These are phyloP conservation scores for Bombus confusus DNA, from an alignment of 1,140 invertebrate species.

Conservation along the genomic window DNA sequence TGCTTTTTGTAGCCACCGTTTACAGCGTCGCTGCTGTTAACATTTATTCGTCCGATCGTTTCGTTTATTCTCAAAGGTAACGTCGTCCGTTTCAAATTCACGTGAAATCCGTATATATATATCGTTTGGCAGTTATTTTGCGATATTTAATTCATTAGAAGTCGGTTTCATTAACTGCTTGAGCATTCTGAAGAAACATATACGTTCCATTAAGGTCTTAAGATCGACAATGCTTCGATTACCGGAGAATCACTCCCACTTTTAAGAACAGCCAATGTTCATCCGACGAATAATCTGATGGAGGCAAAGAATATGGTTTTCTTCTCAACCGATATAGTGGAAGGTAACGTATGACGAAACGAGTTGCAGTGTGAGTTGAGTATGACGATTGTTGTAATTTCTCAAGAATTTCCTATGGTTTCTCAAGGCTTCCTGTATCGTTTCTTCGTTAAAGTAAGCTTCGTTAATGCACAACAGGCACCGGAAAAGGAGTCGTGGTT, in stretches of 20 bases:
- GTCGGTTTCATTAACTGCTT: background rate
- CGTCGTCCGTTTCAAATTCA: too few relatives aligned
- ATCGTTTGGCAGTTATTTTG: background rate
- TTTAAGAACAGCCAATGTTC: conserved; percentile 92
- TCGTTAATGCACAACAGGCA: conserved; percentile 81
- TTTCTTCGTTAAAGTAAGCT: background rate
- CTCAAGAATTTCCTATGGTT: background rate
- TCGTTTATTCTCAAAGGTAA: too few relatives aligned
- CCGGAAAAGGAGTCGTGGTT: conserved; percentile 96
- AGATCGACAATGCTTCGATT: conserved; percentile 94
- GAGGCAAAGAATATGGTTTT: conserved; percentile 98
- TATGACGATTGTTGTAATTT: too few relatives aligned
- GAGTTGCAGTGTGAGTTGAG: background rate
- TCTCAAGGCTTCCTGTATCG: background rate
- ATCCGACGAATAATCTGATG: conserved; percentile 95
- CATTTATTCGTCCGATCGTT: too few relatives aligned
- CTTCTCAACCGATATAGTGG: conserved; percentile 98
- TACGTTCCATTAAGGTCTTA: conserved; percentile 85
- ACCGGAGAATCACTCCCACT: conserved; percentile 98
- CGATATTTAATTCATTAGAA: background rate
- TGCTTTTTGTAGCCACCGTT: too few relatives aligned
- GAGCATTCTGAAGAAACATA: background rate
- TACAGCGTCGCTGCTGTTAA: too few relatives aligned
- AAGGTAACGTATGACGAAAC: conserved; percentile 84
- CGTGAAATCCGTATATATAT: too few relatives aligned